phyloP scores from a whole-genome alignment of 1,140 invertebrate species.

The Trichoplusia ni region DNA sequence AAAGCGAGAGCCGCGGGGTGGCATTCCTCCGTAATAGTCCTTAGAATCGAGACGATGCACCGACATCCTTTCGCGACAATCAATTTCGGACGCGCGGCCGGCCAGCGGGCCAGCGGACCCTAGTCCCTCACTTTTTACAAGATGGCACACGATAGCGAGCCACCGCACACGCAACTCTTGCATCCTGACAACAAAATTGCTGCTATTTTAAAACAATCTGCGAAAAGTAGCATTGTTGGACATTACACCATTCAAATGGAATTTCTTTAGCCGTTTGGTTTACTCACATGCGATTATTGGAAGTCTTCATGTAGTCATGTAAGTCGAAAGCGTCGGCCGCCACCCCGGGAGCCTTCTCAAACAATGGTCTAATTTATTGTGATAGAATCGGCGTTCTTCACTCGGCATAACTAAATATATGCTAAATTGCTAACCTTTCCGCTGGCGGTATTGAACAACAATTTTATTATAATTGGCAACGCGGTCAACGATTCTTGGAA shows the following conservation, averaged over 20 bases:
- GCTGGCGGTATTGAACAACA: slow-evolving; percentile 69
- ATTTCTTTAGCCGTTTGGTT: slow-evolving; percentile 11
- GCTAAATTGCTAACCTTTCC: slow-evolving; percentile 63
- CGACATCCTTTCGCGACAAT: slow-evolving; percentile 59
- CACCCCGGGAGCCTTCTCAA: neutral
- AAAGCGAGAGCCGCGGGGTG: slow-evolving; percentile 68
- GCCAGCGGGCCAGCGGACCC: too few species aligned
- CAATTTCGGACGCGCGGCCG: slow-evolving; percentile 15
- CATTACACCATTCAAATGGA: slow-evolving; percentile 1
- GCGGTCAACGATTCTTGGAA: slow-evolving; percentile 75
- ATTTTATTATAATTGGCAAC: slow-evolving; percentile 77
- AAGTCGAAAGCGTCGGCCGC: too few species aligned
- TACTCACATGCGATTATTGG: slow-evolving; percentile 6
- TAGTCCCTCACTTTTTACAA: slow-evolving; percentile 34
- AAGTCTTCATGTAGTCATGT: too few species aligned
- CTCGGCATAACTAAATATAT: slow-evolving; percentile 46
- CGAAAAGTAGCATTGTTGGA: slow-evolving; percentile 11
- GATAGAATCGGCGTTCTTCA: slow-evolving; percentile 9
- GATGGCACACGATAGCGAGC: slow-evolving; percentile 38
- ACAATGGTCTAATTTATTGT: slow-evolving; percentile 1
- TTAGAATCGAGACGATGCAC: slow-evolving; percentile 58
- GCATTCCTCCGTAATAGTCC: slow-evolving; percentile 76
- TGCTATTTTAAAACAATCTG: slow-evolving; percentile 9
- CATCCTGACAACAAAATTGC: slow-evolving; percentile 25
- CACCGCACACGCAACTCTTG: slow-evolving; percentile 4